phyloP scores from a whole-genome alignment of 2,888 invertebrate species.

The Drosophila phalerata region DNA sequence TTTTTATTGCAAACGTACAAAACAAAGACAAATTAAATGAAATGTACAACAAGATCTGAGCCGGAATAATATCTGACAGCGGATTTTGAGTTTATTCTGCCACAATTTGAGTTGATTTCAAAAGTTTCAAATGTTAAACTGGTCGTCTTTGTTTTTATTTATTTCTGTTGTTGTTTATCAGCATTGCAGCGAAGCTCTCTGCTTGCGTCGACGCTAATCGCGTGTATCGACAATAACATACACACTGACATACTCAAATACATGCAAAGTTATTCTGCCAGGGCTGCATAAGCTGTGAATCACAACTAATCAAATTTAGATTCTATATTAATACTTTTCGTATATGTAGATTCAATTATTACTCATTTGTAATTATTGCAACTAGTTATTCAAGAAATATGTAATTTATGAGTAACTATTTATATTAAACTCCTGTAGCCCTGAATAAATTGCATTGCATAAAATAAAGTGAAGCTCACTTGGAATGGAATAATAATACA shows the following conservation, averaged over 20 bases:
- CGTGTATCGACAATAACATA: not conserved
- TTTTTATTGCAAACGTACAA: slow-evolving; percentile 28
- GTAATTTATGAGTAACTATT: no score
- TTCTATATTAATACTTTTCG: not conserved
- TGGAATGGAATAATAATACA: not conserved
- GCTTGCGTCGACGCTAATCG: not conserved
- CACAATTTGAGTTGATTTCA: slow-evolving; percentile 17
- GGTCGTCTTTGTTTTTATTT: slow-evolving; percentile 2
- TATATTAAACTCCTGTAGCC: not conserved
- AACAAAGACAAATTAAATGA: slow-evolving; percentile 8
- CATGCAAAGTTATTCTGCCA: slow-evolving; percentile 10
- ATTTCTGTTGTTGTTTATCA: slow-evolving; percentile 4
- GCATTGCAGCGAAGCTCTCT: slow-evolving; percentile 19
- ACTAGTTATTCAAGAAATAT: no score
- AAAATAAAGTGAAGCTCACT: not conserved
- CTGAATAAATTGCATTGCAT: slow-evolving; percentile 1
- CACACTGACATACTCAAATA: not conserved
- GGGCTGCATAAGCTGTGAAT: slow-evolving; percentile 21
- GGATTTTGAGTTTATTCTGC: slow-evolving; percentile 43
- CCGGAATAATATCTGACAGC: slow-evolving; percentile 28
- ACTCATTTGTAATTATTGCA: not conserved
- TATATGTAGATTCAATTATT: no score
- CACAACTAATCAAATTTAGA: not conserved
- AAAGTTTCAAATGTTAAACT: not conserved
- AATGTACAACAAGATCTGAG: not conserved